Evolutionary conservation across 2,797 vertebrate genomes (phyloP).

Genomic region (Gobionotothen gibberifrons): DNA sequence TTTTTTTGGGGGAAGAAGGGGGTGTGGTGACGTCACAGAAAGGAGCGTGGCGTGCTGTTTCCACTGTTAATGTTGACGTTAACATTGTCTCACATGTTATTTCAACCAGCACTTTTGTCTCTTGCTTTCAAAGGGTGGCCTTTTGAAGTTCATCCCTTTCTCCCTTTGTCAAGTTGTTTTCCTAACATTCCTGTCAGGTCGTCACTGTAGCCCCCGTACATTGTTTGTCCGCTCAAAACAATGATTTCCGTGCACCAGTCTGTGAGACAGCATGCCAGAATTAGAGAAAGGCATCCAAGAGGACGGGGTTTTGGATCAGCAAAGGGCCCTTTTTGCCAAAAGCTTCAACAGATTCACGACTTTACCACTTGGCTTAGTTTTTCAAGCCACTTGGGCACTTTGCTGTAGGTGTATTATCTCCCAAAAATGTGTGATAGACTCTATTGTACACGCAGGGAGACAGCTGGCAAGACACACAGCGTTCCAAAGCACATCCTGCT

Average conservation of each 20-base stretch:
- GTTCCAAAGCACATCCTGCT: slow-evolving; percentile 34
- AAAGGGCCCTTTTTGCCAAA: slow-evolving; percentile 45
- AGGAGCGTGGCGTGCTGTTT: slow-evolving; percentile 21
- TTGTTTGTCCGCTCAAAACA: slow-evolving; percentile 74
- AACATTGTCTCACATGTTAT: slow-evolving; percentile 37
- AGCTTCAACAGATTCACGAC: slow-evolving; percentile 50
- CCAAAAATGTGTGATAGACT: slow-evolving; percentile 45
- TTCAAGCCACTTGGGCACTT: slow-evolving; percentile 37
- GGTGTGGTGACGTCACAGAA: slow-evolving; percentile 19
- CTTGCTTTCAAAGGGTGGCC: slow-evolving; percentile 49
- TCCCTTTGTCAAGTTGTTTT: slow-evolving; percentile 72
- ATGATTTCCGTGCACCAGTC: slow-evolving; percentile 63
- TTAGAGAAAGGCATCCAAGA: slow-evolving; percentile 55
- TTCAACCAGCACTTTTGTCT: slow-evolving; percentile 50
- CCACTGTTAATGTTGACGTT: slow-evolving; percentile 50
- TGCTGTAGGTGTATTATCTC: slow-evolving; percentile 66
- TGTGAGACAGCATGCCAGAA: slow-evolving; percentile 52
- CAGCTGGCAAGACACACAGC: slow-evolving; percentile 33
- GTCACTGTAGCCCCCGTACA: slow-evolving; percentile 62
- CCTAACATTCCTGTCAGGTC: slow-evolving; percentile 75
- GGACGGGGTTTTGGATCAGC: slow-evolving; percentile 57
- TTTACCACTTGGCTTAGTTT: slow-evolving; percentile 27
- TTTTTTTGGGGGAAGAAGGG: slow-evolving; percentile 3
- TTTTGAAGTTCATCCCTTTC: slow-evolving; percentile 66
- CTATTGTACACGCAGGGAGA: slow-evolving; percentile 40